A percentile compares a stretch with the other conserved stretches of the same genome.
Evolutionary conservation across 2,888 invertebrate genomes (phyloP).

Genomic region (Callyntrura sp.): DNA sequence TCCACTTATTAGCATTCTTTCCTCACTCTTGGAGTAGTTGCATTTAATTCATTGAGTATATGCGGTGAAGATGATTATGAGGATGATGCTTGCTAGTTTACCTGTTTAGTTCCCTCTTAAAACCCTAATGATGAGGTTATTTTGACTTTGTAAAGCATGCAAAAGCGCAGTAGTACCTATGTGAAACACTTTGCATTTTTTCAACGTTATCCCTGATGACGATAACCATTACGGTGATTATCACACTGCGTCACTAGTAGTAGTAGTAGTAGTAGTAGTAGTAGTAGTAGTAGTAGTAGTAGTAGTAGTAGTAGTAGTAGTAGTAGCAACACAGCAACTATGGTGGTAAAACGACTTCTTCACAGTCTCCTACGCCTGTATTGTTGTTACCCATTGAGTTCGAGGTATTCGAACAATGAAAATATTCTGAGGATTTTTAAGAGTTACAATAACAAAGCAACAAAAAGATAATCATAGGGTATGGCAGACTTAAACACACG

Average conservation of each 20-base stretch:
- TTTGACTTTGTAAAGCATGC: slow-evolving; percentile 26
- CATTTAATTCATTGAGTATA: slow-evolving; percentile 42
- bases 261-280: slow-evolving; percentile 20
- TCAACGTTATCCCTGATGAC: not conserved
- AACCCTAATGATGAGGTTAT: slow-evolving; percentile 5
- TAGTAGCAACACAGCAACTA: not conserved
- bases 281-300: not conserved
- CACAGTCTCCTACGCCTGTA: slow-evolving; percentile 23
- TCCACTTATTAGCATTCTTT: slow-evolving; percentile 8
- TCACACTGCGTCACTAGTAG: slow-evolving; percentile 2
- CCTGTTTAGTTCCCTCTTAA: not conserved
- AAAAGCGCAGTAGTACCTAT: not conserved
- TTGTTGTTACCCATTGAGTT: slow-evolving; percentile 34
- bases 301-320: slow-evolving; percentile 4
- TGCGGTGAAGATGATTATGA: not conserved
- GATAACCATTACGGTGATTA: slow-evolving; percentile 47
- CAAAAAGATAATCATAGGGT: slow-evolving; percentile 51
- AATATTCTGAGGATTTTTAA: slow-evolving; percentile 27
- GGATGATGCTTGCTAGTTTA: not conserved
- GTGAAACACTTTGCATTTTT: slow-evolving; percentile 9
- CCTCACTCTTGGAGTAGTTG: slow-evolving; percentile 22
- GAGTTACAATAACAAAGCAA: slow-evolving; percentile 44
- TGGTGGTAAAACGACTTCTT: slow-evolving; percentile 9
- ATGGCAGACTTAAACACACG: slow-evolving; percentile 41
- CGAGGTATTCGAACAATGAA: slow-evolving; percentile 40